Conservation (phyloP, 2,888 invertebrate genomes). For the Hydriomena furcata region DNA sequence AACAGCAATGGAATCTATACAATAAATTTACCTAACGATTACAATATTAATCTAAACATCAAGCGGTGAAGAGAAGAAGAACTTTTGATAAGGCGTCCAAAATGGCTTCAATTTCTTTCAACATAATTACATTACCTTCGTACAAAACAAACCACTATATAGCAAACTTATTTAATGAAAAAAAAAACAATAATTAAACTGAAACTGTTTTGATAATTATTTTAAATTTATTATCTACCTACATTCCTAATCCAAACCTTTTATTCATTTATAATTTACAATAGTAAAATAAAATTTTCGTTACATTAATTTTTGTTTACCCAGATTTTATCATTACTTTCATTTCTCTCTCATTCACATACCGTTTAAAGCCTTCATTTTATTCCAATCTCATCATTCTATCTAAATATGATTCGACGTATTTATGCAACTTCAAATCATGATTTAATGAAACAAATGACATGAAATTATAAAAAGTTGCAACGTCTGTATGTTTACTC, state of each 20-base stretch:
- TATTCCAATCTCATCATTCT: slow-evolving; percentile 33
- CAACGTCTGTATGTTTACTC: slow-evolving; percentile 11
- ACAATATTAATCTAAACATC: slow-evolving; percentile 30
- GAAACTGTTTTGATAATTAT: slow-evolving; percentile 22
- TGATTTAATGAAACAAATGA: too few species aligned
- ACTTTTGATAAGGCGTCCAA: slow-evolving; percentile 15
- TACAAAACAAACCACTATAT: slow-evolving; percentile 14
- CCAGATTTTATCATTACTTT: slow-evolving; percentile 37
- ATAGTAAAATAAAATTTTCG: slow-evolving; percentile 55
- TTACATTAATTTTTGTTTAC: slow-evolving; percentile 43
- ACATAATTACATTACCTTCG: slow-evolving; percentile 7
- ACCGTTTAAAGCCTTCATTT: slow-evolving; percentile 39
- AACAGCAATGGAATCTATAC: slow-evolving; percentile 28
- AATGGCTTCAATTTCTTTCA: slow-evolving; percentile 44
- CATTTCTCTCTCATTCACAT: slow-evolving; percentile 34
- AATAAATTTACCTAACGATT: slow-evolving; percentile 12
- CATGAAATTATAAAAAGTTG: slow-evolving; percentile 1
- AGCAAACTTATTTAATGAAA: slow-evolving; percentile 15
- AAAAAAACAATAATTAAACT: slow-evolving; percentile 9
- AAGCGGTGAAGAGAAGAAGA: slow-evolving; percentile 32
- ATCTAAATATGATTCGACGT: slow-evolving; percentile 32
- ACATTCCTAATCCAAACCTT: slow-evolving; percentile 55
- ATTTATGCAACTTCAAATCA: not conserved
- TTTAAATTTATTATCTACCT: slow-evolving; percentile 67
- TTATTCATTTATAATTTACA: slow-evolving; percentile 56